Percentiles rank a stretch among this genome's conserved stretches.
Evolutionary conservation across 2,888 invertebrate genomes (phyloP).

Genomic region (Lymantria monacha): DNA sequence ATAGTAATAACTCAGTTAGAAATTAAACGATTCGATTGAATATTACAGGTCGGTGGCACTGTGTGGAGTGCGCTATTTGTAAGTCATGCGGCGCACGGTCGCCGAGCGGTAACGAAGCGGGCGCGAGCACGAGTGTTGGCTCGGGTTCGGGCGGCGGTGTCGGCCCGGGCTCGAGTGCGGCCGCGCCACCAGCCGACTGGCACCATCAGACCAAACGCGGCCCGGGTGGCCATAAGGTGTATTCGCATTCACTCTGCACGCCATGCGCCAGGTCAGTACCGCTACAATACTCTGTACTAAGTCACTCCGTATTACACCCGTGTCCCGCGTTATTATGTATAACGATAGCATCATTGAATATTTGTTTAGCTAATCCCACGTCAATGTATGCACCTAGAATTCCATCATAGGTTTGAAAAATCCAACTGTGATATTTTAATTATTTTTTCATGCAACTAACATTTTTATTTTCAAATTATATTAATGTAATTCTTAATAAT

Average conservation of each 20-base stretch:
- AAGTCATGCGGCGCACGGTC: conserved; percentile 83
- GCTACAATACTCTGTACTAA: neutral
- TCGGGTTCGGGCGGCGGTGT: conserved; percentile 11
- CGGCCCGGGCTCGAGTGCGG: conserved; percentile 8
- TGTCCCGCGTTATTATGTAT: too few relatives aligned
- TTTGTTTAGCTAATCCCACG: too few relatives aligned
- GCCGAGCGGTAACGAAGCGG: conserved; percentile 53
- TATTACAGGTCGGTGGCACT: conserved; percentile 89
- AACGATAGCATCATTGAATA: too few relatives aligned
- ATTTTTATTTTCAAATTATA: too few relatives aligned
- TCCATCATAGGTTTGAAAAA: too few relatives aligned
- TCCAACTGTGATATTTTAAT: too few relatives aligned
- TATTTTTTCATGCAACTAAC: too few relatives aligned
- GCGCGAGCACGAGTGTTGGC: conserved; percentile 18
- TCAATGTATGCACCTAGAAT: too few relatives aligned
- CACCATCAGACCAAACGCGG: conserved; percentile 77
- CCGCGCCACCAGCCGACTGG: conserved; percentile 48
- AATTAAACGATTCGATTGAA: neutral
- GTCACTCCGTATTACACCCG: neutral
- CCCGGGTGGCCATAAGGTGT: conserved; percentile 74
- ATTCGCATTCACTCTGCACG: conserved; percentile 85
- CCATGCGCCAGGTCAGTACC: conserved; percentile 85
- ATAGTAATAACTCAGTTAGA: too few relatives aligned
- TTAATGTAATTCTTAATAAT: too few relatives aligned
- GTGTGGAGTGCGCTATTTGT: conserved; percentile 89